Base-by-base conservation (phyloP, 2,113 vertebrate species). In the Trichechus manatus region DNA sequence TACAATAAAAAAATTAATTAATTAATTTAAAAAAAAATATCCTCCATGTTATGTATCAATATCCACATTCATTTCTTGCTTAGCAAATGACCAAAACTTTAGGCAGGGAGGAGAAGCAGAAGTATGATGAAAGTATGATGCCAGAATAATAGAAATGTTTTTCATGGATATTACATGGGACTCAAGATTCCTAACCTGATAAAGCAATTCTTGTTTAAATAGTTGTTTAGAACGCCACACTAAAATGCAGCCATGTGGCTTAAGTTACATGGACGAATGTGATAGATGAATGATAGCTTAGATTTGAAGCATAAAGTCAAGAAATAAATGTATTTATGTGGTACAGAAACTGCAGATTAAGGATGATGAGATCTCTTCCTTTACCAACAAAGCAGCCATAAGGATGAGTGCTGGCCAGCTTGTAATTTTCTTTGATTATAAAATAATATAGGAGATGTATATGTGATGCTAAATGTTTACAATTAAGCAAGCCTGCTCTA, bases 401-500 rank as follows among this genome's bases (percentile, higher is more conserved):
- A 75, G 36, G 53, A 33, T 53, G 39, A 63, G 4, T 79, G 4
- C 72, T 94, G 86, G 70, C 17, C 87, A 61, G 9, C 44, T 56
- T 33, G 6, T 13, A 50, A 17, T 95, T 92, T 90, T 87, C 78
- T 74, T 85, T 82, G 66, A 42, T 63, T 84, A 27, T 72, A 31
- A 59, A 75, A 94, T 44, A 81, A 53, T 68, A 89, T 85, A 50
- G 6, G 92, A 47, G 23, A 56, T 15, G 72, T 25, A 53, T 59
- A n/a, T 81, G 25, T 79, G 23, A 74, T 80, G 23, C 29, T 88
- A 72, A 33, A 39, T 81, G 75, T 81, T 87, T 97, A 85, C 5
- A 95, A 10, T 85, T 81, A 72, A 83, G 23, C 66, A 91, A 85
- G 33, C 53, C 56, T 94, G 31, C 31, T 85, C 29, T 75, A 74